Base-by-base conservation (phyloP, 1,140 invertebrate species). In the Drosophila suzukii region DNA sequence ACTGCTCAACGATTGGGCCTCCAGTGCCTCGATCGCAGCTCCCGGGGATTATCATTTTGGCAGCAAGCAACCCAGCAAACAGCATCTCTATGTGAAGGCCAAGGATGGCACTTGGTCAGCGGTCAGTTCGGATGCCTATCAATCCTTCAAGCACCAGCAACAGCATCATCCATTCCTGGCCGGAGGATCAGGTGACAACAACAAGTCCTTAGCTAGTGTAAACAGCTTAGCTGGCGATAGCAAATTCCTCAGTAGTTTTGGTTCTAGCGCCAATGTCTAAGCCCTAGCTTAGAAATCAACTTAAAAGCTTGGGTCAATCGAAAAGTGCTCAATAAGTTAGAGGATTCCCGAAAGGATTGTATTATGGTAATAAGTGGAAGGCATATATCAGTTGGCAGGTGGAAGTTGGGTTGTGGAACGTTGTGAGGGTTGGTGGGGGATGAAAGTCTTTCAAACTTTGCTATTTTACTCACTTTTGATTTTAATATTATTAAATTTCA, bases 21-120 rank as follows among this genome's bases (percentile, higher is more conserved):
- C 91, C 38, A 92, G 77, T 54, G 82, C 84, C 20, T 91, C 81
- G 20, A 89, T 83, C 44, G 88, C 88, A 0, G 91, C 86, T n/a
- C 61, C 73, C n/a, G 75, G 82, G 5, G 86, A 91, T 13, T 88
- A 92, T 65, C 86, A 90, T 24, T 92, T 92, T 70, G 91, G 91
- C 55, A 90, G 74, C 75, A 92, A 91, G 32, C 85, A 91, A 56
- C 80, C 90, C 12, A 83, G 75, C 38, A 92, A 92, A 39, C 91
- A 92, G 71, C 91, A 92, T 51, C 51, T 92, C 12, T 92, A 92
- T 54, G 84, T 92, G 6, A 92, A 92, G 70, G 81, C 91, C 59
- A 92, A 92, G 72, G 91, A 92, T 41, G 91, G 91, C 54, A 83
- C 90, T 27, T 92, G 91, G 90, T 92, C 91, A 1, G 89, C 91